Evolutionary conservation across 1,140 invertebrate genomes (phyloP).

Genomic region (Diabrotica virgifera): DNA sequence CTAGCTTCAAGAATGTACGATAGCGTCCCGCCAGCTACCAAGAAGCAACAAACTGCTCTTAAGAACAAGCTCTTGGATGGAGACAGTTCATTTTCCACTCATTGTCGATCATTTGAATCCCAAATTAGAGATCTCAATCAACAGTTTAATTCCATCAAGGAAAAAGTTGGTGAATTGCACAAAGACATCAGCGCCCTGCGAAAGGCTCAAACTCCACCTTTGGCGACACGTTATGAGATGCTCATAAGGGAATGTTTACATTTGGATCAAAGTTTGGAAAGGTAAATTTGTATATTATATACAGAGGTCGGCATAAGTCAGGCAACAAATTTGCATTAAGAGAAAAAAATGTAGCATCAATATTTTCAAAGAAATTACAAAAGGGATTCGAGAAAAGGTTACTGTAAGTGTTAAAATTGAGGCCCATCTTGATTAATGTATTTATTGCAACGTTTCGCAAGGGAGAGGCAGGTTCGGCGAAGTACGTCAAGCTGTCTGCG

Average conservation of each 20-base stretch:
- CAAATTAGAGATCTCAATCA: conserved; percentile 62
- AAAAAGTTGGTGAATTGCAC: conserved; percentile 62
- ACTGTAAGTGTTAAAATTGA: no score
- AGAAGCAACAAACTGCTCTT: conserved; percentile 49
- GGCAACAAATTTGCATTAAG: no score
- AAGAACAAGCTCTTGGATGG: conserved; percentile 52
- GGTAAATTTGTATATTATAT: conserved; percentile 14
- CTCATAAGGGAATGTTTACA: conserved; percentile 60
- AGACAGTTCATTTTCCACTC: conserved; percentile 62
- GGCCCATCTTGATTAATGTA: no score
- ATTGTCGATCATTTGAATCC: conserved; percentile 63
- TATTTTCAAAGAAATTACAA: no score
- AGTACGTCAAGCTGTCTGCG: no score
- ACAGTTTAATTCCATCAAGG: conserved; percentile 61
- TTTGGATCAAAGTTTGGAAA: conserved; percentile 62
- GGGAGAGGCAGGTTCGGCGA: no score
- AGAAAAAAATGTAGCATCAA: no score
- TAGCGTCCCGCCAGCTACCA: conserved; percentile 46
- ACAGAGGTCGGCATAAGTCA: no score
- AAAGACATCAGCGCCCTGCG: conserved; percentile 55
- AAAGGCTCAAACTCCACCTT: conserved; percentile 57
- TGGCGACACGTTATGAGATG: conserved; percentile 57
- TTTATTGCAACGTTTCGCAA: no score
- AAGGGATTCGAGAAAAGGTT: no score
- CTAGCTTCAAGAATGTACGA: conserved; percentile 42